Evolutionary conservation across 2,113 vertebrate genomes (phyloP), one percentile per base, ranked within the genome.

Genomic region (Thamnaconus septentrionalis): DNA sequence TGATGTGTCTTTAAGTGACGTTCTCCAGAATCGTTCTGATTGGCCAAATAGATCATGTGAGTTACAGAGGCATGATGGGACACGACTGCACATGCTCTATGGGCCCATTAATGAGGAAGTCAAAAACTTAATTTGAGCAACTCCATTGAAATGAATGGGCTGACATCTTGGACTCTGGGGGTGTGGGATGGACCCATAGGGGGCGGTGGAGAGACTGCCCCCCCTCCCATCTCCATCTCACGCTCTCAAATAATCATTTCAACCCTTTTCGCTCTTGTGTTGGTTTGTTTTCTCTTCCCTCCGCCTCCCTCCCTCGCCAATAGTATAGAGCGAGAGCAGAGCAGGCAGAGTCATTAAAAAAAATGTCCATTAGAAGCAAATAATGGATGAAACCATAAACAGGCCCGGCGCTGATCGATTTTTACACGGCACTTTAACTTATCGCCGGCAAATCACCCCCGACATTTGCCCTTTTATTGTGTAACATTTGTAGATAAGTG

Each of bases 331-430:
- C 4, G 45, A 7, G 6, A 31, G 47, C 18, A 55, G 46, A 58
- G 50, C 43, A 56, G 73, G 48, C 46, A 66, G 9, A 8, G 57
- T 46, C 66, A 73, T 81, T 59, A 76, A 31, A 2, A 31, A 2
- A 69, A 56, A 69, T 53, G 46, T 64, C 71, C 63, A 81, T 76
- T 79, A 60, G n/a, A 31, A 66, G 9, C 52, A 76, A 66, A 79
- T 74, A 45, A 66, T 44, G 63, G 57, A 1, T 31, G 18, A 31
- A 45, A 41, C 61, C 60, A 60, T 66, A 67, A 56, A 57, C 61
- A 63, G 63, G 10, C 18, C 18, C 18, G 18, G 18, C 18, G 18
- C 18, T 31, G 18, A 31, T 31, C 18, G 18, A 31, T 31, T 31
- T 31, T 31, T 31, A 31, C 18, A 31, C 18, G 18, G 18, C 18